Percentiles rank a stretch among this genome's conserved stretches.
Evolutionary conservation across 1,140 invertebrate genomes (phyloP).

Genomic region (Drosophila paulistorum): DNA sequence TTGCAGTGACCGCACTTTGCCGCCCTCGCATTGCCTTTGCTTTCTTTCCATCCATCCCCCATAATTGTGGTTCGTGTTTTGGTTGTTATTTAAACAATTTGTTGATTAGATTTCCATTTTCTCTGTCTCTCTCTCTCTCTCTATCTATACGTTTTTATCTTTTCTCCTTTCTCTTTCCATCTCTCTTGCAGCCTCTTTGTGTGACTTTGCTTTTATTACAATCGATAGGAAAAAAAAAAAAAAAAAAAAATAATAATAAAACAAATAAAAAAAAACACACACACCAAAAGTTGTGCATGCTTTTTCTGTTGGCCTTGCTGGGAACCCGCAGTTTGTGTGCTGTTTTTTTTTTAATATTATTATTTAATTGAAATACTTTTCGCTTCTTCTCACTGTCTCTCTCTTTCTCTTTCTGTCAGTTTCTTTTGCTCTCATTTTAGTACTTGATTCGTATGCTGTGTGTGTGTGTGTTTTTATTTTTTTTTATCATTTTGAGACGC

Average conservation of each 20-base stretch:
- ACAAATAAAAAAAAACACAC: not conserved
- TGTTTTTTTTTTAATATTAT: slow-evolving; percentile 30
- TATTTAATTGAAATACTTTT: slow-evolving; percentile 62
- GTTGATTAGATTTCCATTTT: slow-evolving; percentile 73
- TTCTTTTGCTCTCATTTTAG: not conserved
- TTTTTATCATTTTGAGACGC: slow-evolving; percentile 11
- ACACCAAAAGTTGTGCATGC: slow-evolving; percentile 6
- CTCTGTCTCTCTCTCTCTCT: slow-evolving; percentile 2
- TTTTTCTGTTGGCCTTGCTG: slow-evolving; percentile 9
- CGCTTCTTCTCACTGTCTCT: slow-evolving; percentile 32
- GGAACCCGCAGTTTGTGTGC: slow-evolving; percentile 30
- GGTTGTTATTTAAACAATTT: slow-evolving; percentile 76
- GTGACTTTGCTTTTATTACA: slow-evolving; percentile 12
- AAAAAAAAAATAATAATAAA: not conserved
- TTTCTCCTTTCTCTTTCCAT: not conserved
- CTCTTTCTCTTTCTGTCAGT: not conserved
- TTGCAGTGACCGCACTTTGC: slow-evolving; percentile 21
- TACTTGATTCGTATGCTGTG: slow-evolving; percentile 26
- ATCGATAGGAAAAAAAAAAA: slow-evolving; percentile 12
- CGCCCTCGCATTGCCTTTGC: not conserved
- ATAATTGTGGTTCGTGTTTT: slow-evolving; percentile 52
- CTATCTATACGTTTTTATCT: not conserved
- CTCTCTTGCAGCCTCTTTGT: not conserved
- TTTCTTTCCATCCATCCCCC: not conserved
- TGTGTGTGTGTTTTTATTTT: too few species aligned